Evolutionary conservation across 2,888 invertebrate species (phyloP), one percentile per base, ranked within the genome.

Genomic region (Geophilus truncorum): DNA sequence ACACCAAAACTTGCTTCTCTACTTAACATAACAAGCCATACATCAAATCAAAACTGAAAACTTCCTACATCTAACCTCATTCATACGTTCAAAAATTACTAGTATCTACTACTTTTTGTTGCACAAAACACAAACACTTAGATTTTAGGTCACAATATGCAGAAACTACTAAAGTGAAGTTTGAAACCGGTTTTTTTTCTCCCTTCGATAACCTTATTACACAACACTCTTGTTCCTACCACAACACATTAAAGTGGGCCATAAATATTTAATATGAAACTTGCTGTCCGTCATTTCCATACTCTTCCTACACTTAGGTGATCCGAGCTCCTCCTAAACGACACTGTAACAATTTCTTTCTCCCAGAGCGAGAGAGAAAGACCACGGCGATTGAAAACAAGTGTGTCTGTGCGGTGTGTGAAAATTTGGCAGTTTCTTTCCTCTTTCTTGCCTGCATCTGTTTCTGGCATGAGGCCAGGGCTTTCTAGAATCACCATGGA

Each of bases 391-490:
- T 62, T 62, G 57, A 62, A 62, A 62, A 62, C 21, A 21, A 62
- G 57, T 62, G 57, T 62, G 57, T 62, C 23, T 51, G 36, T 36
- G 36, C 12, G 36, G 36, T 62, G 57, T 62, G 57, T 62, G 57
- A 62, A 62, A 62, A 62, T 62, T 62, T 62, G 57, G 57, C 57
- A 62, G 57, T 62, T 62, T 62, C 57, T 62, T 10, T 62, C 57
- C 57, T 23, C 57, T 23, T 23, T 21, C 18, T 62, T 62, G 18
- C 21, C 21, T 62, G 57, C 57, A 62, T 62, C 57, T 62, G 57
- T 62, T 62, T 62, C 6, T 62, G 57, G 57, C 57, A 62, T 10
- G 21, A 62, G 6, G n/a, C 57, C 57, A 62, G 57, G 57, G 57
- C 18, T 18, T 18, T 4, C 21, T n/a, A 57, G 57, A 21, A 62